Percentiles rank a stretch among this genome's conserved stretches.
These are phyloP conservation scores for Lysiphlebus fabarum DNA, from an alignment of 1,140 invertebrate genomes.

Conservation along the genomic window DNA sequence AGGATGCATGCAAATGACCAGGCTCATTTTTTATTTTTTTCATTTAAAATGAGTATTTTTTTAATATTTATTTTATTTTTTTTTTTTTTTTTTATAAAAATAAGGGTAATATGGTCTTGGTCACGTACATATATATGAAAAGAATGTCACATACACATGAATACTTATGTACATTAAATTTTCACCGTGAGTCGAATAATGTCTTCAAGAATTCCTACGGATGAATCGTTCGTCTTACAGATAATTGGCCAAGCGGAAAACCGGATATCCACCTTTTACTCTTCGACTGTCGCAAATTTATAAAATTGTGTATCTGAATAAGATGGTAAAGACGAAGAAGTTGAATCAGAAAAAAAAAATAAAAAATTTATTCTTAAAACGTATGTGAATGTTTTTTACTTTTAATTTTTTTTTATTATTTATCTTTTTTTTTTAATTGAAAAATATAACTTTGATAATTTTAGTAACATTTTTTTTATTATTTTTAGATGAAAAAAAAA, in stretches of 20 bases:
- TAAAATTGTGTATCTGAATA: constrained; percentile 2
- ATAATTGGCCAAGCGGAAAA: constrained; percentile 38
- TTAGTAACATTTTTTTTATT: no score
- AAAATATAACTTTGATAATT: no score
- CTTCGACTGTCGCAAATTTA: neutral
- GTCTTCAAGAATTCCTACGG: constrained; percentile 2
- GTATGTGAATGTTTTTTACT: constrained; percentile 32
- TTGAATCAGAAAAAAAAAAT: neutral
- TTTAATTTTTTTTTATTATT: no score
- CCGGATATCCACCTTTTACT: constrained; percentile 40
- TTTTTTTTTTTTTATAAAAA: no score
- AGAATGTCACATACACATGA: no score
- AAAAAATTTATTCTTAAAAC: constrained; percentile 35
- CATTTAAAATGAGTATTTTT: neutral
- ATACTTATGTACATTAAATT: constrained; percentile 4
- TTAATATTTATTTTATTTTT: no score
- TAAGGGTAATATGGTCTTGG: no score
- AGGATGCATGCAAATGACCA: constrained; percentile 13
- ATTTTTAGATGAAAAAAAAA: no score
- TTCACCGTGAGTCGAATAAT: no score
- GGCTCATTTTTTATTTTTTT: neutral
- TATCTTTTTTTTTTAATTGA: no score
- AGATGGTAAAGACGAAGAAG: neutral
- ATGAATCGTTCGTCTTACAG: constrained; percentile 10
- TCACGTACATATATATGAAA: no score